Conservation (phyloP, 1,140 invertebrate species). For the Drosophila insularis region DNA sequence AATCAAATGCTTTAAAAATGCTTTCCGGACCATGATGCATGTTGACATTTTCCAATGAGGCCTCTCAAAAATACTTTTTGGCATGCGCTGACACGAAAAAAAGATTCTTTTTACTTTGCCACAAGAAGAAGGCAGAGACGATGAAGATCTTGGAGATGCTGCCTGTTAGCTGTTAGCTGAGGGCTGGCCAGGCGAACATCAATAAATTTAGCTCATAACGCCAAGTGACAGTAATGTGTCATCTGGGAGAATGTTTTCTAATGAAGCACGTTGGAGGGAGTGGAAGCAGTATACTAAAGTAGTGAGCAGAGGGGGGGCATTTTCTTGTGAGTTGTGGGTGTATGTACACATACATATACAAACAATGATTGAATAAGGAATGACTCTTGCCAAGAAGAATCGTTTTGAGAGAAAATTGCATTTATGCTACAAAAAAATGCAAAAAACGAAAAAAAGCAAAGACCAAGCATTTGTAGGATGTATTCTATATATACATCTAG, state of each 20-base stretch:
- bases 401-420: slow-evolving; percentile 25
- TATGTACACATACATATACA: not conserved
- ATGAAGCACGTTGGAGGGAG: slow-evolving; percentile 47
- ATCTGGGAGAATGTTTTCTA: slow-evolving; percentile 70
- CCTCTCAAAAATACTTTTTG: slow-evolving; percentile 58
- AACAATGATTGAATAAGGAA: slow-evolving; percentile 30
- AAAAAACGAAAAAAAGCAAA: not conserved
- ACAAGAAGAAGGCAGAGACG: slow-evolving; percentile 5
- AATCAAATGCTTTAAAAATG: slow-evolving; percentile 54
- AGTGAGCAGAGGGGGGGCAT: slow-evolving; percentile 24
- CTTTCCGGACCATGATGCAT: slow-evolving; percentile 46
- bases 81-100: slow-evolving; percentile 67
- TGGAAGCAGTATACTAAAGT: not conserved
- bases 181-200: slow-evolving; percentile 45
- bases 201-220: slow-evolving; percentile 78
- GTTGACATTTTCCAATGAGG: slow-evolving; percentile 54
- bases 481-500: not conserved
- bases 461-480: not conserved
- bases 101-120: slow-evolving; percentile 49
- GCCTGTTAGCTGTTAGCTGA: not conserved
- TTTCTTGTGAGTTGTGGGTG: slow-evolving; percentile 6
- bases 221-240: slow-evolving; percentile 76
- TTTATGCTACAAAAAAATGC: not conserved
- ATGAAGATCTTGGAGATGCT: not conserved
- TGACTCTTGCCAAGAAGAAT: slow-evolving; percentile 27